phyloP scores from a whole-genome alignment of 2,888 invertebrate genomes.

The Drosophila parthenogenetica region DNA sequence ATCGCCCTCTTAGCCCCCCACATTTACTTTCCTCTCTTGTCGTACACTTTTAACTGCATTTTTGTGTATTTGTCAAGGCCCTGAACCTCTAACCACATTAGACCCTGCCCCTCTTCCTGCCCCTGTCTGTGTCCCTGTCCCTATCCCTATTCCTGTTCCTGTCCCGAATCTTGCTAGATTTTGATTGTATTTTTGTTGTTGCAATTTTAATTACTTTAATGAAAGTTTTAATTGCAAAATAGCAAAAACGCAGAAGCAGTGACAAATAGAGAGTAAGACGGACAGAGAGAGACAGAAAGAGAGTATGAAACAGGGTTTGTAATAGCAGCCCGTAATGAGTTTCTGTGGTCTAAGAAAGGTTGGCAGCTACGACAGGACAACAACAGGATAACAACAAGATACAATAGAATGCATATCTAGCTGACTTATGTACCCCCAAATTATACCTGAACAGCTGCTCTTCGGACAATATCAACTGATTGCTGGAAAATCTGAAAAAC shows the following conservation, averaged over 20 bases:
- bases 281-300: conserved; percentile 17
- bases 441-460: conserved; percentile 12
- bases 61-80: conserved; percentile 75
- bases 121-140: background rate
- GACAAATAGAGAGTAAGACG: conserved; percentile 6
- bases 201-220: conserved; percentile 84
- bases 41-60: conserved; percentile 73
- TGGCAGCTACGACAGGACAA: conserved; percentile 62
- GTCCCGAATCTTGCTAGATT: conserved; percentile 41
- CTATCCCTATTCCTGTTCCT: background rate
- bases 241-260: conserved; percentile 67
- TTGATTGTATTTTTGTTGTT: conserved; percentile 82
- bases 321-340: conserved; percentile 68
- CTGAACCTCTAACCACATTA: conserved; percentile 44
- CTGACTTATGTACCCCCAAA: conserved; percentile 20
- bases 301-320: background rate
- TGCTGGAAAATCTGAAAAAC: background rate
- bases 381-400: conserved; percentile 18
- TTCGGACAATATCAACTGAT: conserved; percentile 5
- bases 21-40: conserved; percentile 11
- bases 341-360: conserved; percentile 79
- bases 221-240: conserved; percentile 84
- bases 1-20: background rate
- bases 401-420: conserved; percentile 15
- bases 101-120: conserved; percentile 6